Conservation (phyloP, 2,113 vertebrate species). For the Ceuthmochares aereus region DNA sequence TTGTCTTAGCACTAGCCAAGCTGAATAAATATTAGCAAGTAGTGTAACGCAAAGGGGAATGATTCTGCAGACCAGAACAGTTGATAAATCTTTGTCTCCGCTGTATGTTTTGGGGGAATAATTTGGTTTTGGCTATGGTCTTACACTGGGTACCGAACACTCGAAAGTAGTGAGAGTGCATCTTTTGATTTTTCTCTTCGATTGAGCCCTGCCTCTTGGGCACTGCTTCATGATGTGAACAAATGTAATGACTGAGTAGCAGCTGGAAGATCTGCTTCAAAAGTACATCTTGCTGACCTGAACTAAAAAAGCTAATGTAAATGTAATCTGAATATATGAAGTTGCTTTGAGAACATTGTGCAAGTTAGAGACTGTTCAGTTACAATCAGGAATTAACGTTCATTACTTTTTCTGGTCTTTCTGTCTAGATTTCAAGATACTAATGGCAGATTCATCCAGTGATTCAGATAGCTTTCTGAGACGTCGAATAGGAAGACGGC, state of each 20-base stretch:
- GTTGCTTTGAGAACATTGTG: neutral
- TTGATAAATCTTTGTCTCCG: neutral
- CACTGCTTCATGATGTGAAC: neutral
- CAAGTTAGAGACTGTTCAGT: neutral
- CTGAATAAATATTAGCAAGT: neutral
- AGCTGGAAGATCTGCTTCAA: neutral
- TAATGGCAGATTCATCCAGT: slow-evolving; percentile 90
- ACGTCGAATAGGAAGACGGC: slow-evolving; percentile 54
- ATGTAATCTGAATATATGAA: neutral
- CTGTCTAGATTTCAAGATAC: slow-evolving; percentile 37
- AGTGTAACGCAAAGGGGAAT: neutral
- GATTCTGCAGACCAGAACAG: neutral
- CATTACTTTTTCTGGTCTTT: neutral
- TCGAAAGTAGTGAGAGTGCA: neutral
- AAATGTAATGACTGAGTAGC: neutral
- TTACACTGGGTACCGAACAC: neutral
- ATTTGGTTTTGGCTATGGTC: neutral
- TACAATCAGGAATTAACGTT: neutral
- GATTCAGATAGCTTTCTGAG: slow-evolving; percentile 81
- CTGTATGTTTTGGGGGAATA: neutral
- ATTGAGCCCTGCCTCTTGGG: neutral
- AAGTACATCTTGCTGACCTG: neutral
- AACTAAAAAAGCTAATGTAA: neutral
- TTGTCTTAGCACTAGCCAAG: neutral
- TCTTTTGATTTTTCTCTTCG: neutral